Evolutionary conservation across 2,113 vertebrate species (phyloP), one percentile per base, ranked within the genome.

Genomic region (Colaptes auratus): DNA sequence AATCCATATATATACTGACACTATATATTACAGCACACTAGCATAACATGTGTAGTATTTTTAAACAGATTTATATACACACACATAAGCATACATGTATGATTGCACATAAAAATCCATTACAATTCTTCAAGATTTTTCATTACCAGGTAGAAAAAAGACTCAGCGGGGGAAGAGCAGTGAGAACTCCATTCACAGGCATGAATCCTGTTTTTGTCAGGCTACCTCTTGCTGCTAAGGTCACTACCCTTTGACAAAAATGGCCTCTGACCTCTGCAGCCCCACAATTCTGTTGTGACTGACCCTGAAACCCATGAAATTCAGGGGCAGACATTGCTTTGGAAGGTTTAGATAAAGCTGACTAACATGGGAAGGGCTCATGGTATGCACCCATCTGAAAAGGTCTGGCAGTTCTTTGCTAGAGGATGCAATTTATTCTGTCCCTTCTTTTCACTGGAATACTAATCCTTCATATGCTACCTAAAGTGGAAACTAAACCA

Each of bases 241-340:
- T 98, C 97, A 96, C 95, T 94, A 96, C 90, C 93, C 97, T 98
- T 97, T 97, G 97, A 98, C 96, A 97, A 96, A 93, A 85, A 97
- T 93, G 97, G 96, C 97, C 97, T 97, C 96, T 98, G 97, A 97
- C 97, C 97, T 96, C 95, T 55, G 59, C 93, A 97, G 90, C 88
- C 96, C 80, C 95, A 93, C 97, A 97, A 94, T 97, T 97, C 97
- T 97, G 95, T 97, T 96, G 95, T 94, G 97, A 96, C 96, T 97
- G 97, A 98, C 97, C 97, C 97, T 85, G 95, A 97, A 98, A 96
- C 89, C 97, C 97, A 97, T 97, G 97, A 98, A 97, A 98, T 97
- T 97, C 97, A 96, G 97, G 97, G 91, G 94, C 95, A 97, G 96
- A 96, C 97, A 93, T 88, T 96, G 93, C 95, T 97, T 95, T 96